A percentile compares a stretch with the other conserved stretches of the same genome.
Conservation (phyloP, 1,140 invertebrate species). For the Pogonomyrmex californicus region DNA sequence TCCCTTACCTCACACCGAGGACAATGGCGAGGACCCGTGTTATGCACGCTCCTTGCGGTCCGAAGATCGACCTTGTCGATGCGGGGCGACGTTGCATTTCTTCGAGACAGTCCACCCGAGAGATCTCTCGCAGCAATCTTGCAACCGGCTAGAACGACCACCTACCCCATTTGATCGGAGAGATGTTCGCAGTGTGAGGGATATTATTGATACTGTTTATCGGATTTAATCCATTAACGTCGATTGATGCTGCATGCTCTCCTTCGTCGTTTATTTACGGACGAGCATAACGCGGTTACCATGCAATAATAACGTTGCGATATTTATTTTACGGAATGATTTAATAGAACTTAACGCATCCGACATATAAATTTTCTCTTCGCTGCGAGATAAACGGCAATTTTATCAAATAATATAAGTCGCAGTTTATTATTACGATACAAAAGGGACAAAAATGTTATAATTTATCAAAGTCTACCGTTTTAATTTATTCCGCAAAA, state of each 20-base stretch:
- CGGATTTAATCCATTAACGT: conserved; percentile 46
- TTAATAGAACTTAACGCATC: conserved; percentile 1
- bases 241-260: conserved; percentile 9
- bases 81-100: conserved; percentile 53
- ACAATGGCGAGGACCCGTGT: conserved; percentile 58
- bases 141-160: conserved; percentile 30
- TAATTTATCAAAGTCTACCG: not conserved
- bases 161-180: conserved; percentile 8
- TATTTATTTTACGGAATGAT: conserved; percentile 33
- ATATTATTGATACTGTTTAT: conserved; percentile 45
- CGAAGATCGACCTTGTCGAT: conserved; percentile 22
- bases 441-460: not conserved
- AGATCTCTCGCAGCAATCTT: conserved; percentile 40
- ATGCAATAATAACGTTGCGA: conserved; percentile 21
- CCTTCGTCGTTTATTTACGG: conserved; percentile 4
- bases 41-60: conserved; percentile 65
- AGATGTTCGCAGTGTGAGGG: not conserved
- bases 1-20: conserved; percentile 39
- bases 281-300: not conserved
- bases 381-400: not conserved
- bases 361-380: not conserved
- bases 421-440: conserved; percentile 1
- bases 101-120: not conserved
- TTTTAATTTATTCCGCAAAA: not conserved
- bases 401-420: conserved; percentile 1